Conservation (phyloP, 1,140 invertebrate species). For the Drosophila suzukii region DNA sequence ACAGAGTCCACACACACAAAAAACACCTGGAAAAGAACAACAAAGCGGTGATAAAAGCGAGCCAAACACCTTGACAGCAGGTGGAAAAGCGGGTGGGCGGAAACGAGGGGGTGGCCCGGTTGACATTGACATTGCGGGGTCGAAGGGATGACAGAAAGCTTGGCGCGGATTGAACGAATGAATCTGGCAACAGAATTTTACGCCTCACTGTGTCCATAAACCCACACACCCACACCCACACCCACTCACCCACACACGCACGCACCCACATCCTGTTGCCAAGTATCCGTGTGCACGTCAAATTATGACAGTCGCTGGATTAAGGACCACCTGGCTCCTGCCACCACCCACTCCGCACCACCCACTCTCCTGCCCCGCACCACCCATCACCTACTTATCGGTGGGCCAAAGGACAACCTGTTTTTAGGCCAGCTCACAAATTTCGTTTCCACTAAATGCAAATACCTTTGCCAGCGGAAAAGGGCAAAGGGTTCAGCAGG, state of each 20-base stretch:
- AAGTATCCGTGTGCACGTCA: slow-evolving; percentile 59
- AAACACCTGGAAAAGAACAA: slow-evolving; percentile 29
- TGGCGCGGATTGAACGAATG: slow-evolving; percentile 66
- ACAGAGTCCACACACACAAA: slow-evolving; percentile 15
- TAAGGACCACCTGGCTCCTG: slow-evolving; percentile 50
- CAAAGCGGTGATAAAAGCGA: slow-evolving; percentile 57
- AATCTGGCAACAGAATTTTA: slow-evolving; percentile 66
- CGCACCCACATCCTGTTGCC: slow-evolving; percentile 22
- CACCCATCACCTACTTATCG: slow-evolving; percentile 52
- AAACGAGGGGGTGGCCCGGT: slow-evolving; percentile 12
- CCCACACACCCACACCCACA: slow-evolving; percentile 9
- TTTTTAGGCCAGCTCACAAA: slow-evolving; percentile 61
- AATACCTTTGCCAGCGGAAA: slow-evolving; percentile 40
- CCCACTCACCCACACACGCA: slow-evolving; percentile 9
- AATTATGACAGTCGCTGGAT: slow-evolving; percentile 70
- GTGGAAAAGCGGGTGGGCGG: slow-evolving; percentile 2
- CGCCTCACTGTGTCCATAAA: slow-evolving; percentile 43
- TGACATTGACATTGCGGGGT: slow-evolving; percentile 68
- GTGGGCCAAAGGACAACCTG: slow-evolving; percentile 42
- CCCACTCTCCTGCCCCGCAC: not conserved
- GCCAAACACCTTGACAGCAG: slow-evolving; percentile 58
- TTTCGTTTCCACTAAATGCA: slow-evolving; percentile 68
- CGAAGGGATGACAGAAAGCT: slow-evolving; percentile 24
- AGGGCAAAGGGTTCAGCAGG: slow-evolving; percentile 44
- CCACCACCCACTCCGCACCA: not conserved